Evolutionary conservation across 2,888 invertebrate species (phyloP), one percentile per base, ranked within the genome.

Genomic region (Lochmaea capreae): DNA sequence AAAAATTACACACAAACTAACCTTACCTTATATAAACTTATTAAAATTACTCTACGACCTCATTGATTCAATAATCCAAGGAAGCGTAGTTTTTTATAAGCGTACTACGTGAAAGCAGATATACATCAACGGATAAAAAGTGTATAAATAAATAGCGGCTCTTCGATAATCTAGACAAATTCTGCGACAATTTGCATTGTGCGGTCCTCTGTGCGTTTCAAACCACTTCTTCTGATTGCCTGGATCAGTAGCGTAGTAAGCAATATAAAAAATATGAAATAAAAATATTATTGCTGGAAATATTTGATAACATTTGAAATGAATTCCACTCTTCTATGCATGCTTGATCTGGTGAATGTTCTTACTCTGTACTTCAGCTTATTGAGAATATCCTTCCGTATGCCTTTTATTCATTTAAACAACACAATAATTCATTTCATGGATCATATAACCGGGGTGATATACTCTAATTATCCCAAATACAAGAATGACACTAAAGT

Each of bases 131-230:
- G 67, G 42, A 59, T 9, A 39, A 57, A 73, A 69, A 71, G 77
- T 71, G 76, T 76, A 78, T 75, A 75, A 76, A 79, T 77, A 79
- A 78, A 79, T 77, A 77, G 73, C 78, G 76, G 59, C 22, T 59
- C 78, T 79, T 81, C 84, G 86, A 86, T 87, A 87, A 87, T 87
- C 86, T 86, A 85, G 86, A 87, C 87, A 87, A 87, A 87, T 87
- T 87, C 86, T 83, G 84, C 83, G 84, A 86, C 87, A 86, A 87
- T 87, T 86, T 86, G 86, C 87, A 86, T 87, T 86, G 86, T 87
- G 85, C 85, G 85, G 85, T 85, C 85, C 85, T 81, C 83, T 84
- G 83, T 83, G 79, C 80, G 79, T 77, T 66, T 46, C n/a, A 62
- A 52, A 39, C 65, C 71, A 68, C 67, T 71, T 67, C 74, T 71